These are phyloP conservation scores for Monomorium pharaonis DNA, from an alignment of 1,140 invertebrate species.

Conservation along the genomic window DNA sequence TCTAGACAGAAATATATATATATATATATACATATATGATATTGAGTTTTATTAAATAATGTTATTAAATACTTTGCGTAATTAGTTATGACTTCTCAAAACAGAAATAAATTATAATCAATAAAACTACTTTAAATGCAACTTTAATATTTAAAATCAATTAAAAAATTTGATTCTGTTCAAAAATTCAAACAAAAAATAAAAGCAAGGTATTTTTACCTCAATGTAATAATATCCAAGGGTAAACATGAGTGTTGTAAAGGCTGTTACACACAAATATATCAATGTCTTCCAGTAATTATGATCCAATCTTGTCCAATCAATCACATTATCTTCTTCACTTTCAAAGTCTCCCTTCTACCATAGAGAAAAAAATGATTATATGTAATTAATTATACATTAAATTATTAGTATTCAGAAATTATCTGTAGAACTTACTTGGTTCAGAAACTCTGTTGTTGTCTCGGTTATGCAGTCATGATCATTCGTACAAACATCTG, in stretches of 20 bases:
- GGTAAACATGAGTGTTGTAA: slow-evolving; percentile 89
- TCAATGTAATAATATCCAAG: slow-evolving; percentile 92
- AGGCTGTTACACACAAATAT: slow-evolving; percentile 87
- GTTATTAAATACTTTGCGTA: slow-evolving; percentile 4
- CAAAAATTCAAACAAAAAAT: neutral
- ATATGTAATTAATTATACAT: neutral
- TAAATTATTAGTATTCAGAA: neutral
- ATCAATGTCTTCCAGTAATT: slow-evolving; percentile 80
- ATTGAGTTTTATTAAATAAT: neutral
- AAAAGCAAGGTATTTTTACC: slow-evolving; percentile 65
- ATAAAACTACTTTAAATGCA: neutral
- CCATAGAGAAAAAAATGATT: slow-evolving; percentile 23
- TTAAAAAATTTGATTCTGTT: neutral
- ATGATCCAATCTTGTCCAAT: slow-evolving; percentile 61
- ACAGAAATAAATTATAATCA: slow-evolving; percentile 3
- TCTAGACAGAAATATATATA: slow-evolving; percentile 77
- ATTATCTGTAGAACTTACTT: slow-evolving; percentile 55
- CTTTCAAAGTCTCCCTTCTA: slow-evolving; percentile 63
- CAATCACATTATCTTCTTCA: slow-evolving; percentile 67
- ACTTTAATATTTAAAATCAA: neutral
- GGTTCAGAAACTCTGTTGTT: neutral
- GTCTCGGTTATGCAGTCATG: slow-evolving; percentile 59
- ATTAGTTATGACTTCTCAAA: neutral
- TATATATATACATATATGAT: neutral
- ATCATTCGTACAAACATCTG: slow-evolving; percentile 65